Evolutionary conservation across 2,113 vertebrate genomes (phyloP), one percentile per base, ranked within the genome.

Genomic region (Entomyzon cyanotis): DNA sequence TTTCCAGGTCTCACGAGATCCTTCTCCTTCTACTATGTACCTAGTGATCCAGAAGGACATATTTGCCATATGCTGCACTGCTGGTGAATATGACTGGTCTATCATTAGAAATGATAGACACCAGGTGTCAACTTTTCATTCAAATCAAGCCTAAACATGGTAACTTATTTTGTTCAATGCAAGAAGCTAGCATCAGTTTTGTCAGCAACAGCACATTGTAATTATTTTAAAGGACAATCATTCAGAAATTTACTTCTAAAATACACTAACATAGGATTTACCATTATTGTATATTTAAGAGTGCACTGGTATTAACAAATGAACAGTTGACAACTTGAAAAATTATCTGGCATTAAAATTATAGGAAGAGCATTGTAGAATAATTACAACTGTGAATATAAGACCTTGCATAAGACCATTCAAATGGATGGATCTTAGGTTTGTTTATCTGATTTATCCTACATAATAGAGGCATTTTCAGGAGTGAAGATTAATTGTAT

Each of bases 401-500:
- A 97, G 93, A 60, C 75, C 84, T 92, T 73, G 71, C 24, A 39
- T 11, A 39, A 39, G 39, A 39, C 39, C 39, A 67, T 94, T 94
- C 81, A 84, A 94, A 97, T 87, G 64, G 88, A 80, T 89, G 80
- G 59, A 97, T 94, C 93, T 79, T 88, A 91, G 90, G 95, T 96
- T 95, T 91, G 89, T 95, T 80, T 84, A 82, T 74, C 94, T 97
- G 97, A 97, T 97, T 96, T 98, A 97, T 96, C 82, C 95, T 67
- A 85, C 44, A 80, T 89, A 96, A 97, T 79, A 90, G 84, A 95
- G 94, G 35, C 96, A 90, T 95, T 89, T 96, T 93, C 89, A 79
- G 71, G 42, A 90, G 93, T 76, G 67, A 95, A 97, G 96, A 98
- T 97, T 97, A 98, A 97, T 97, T 95, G 88, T 88, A 87, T 97